Conservation (phyloP, 2,888 invertebrate genomes). For the Entomobrya proxima region DNA sequence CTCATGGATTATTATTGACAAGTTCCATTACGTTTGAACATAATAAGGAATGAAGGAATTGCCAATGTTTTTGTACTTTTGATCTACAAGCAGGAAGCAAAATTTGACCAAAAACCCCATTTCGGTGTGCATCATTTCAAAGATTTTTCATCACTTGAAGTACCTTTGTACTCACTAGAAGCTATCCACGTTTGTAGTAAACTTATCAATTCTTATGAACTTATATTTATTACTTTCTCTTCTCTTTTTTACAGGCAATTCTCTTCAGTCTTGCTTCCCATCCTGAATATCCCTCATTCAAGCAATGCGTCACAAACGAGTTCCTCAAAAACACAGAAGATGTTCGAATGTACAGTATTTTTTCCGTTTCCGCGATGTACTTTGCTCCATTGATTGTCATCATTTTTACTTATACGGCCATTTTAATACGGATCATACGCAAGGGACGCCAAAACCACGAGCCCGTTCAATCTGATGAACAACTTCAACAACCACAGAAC, state of each 20-base stretch:
- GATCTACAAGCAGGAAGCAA: too few species aligned
- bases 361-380: conserved; percentile 85
- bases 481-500: conserved; percentile 77
- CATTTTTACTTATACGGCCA: conserved; percentile 84
- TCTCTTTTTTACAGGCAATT: conserved; percentile 81
- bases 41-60: too few species aligned
- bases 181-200: too few species aligned
- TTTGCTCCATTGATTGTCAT: conserved; percentile 85
- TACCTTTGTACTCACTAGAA: too few species aligned
- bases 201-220: too few species aligned
- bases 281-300: conserved; percentile 82
- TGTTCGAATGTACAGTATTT: conserved; percentile 85
- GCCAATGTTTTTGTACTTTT: too few species aligned
- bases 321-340: conserved; percentile 82
- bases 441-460: conserved; percentile 80
- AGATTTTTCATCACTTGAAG: too few species aligned
- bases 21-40: too few species aligned
- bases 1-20: too few species aligned
- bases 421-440: conserved; percentile 85
- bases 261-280: conserved; percentile 85
- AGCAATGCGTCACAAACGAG: conserved; percentile 87
- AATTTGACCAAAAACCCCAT: too few species aligned
- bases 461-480: conserved; percentile 77
- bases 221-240: not conserved
- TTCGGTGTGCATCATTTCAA: too few species aligned